These are phyloP conservation scores for Hydropotes inermis DNA, from an alignment of 2,113 vertebrate genomes.

Conservation along the genomic window DNA sequence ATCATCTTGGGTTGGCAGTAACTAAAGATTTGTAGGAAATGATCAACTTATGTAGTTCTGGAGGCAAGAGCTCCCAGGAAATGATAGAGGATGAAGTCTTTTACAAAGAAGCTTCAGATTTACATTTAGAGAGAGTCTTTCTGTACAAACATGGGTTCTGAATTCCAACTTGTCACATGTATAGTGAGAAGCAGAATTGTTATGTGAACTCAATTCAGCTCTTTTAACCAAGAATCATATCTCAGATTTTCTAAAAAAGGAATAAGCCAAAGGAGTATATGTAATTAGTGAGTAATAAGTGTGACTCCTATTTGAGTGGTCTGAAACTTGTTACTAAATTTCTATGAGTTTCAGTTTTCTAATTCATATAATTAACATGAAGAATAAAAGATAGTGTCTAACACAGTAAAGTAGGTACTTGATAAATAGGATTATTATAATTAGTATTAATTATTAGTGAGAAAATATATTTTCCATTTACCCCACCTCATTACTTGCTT, in stretches of 20 bases:
- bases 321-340: neutral
- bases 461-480: slow-evolving; percentile 39
- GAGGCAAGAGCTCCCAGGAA: neutral
- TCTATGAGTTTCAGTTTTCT: neutral
- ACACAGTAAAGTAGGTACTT: slow-evolving; percentile 29
- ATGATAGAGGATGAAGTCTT: neutral
- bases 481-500: slow-evolving; percentile 44
- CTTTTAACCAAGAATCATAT: neutral
- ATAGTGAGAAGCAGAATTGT: neutral
- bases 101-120: slow-evolving; percentile 14
- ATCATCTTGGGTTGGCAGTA: neutral
- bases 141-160: neutral
- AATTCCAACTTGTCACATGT: neutral
- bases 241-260: neutral
- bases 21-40: neutral
- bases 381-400: neutral
- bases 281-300: neutral
- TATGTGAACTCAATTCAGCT: neutral
- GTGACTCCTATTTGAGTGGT: neutral
- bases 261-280: neutral
- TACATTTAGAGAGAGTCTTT: neutral
- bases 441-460: slow-evolving; percentile 41
- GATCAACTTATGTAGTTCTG: neutral
- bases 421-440: slow-evolving; percentile 43
- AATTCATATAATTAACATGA: slow-evolving; percentile 27